Percentiles rank a stretch among this genome's conserved stretches.
These are phyloP conservation scores for Eudemis profundana DNA, from an alignment of 2,888 invertebrate genomes.

Conservation along the genomic window DNA sequence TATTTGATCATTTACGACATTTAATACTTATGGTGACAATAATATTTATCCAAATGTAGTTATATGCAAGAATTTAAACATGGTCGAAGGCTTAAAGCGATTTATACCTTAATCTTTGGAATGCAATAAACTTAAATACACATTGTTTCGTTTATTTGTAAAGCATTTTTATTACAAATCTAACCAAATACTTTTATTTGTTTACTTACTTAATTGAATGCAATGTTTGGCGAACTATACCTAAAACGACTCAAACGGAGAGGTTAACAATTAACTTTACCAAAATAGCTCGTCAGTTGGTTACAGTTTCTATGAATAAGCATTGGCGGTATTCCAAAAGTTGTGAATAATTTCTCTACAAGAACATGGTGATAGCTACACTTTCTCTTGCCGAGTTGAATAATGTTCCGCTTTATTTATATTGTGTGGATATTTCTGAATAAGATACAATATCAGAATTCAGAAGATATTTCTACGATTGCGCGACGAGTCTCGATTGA, in stretches of 20 bases:
- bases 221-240: not conserved
- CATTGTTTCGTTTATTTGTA: too few species aligned
- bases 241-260: conserved; percentile 3
- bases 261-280: conserved; percentile 38
- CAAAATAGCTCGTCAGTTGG: conserved; percentile 41
- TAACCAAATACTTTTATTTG: too few species aligned
- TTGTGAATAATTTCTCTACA: conserved; percentile 42
- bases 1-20: too few species aligned
- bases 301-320: conserved; percentile 42
- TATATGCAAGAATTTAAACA: too few species aligned
- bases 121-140: too few species aligned
- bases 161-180: too few species aligned
- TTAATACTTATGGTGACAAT: too few species aligned
- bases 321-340: conserved; percentile 42
- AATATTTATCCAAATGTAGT: too few species aligned
- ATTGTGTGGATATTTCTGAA: conserved; percentile 21
- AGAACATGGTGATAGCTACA: conserved; percentile 38
- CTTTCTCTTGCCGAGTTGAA: conserved; percentile 40
- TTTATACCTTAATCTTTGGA: too few species aligned
- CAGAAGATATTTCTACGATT: conserved; percentile 6
- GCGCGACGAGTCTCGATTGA: not conserved
- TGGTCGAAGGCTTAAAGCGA: too few species aligned
- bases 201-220: not conserved
- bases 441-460: conserved; percentile 9
- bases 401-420: conserved; percentile 37